Percentiles rank a stretch among this genome's conserved stretches.
Evolutionary conservation across 2,113 vertebrate species (phyloP).

Genomic region (Vidua chalybeata): DNA sequence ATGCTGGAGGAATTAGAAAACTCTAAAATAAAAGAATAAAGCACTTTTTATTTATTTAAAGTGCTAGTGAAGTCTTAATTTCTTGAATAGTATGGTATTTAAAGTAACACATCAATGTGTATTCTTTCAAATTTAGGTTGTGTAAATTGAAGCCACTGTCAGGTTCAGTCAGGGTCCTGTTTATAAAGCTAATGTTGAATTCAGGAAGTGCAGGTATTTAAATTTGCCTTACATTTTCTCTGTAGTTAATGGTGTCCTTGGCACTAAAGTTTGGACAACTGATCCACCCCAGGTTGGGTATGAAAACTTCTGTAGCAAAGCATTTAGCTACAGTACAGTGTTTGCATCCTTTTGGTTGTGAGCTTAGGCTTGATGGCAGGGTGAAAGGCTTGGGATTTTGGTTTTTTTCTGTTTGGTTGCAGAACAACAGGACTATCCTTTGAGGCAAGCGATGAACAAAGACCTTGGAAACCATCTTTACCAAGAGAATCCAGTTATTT

Average conservation of each 20-base stretch:
- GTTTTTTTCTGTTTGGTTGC: background rate
- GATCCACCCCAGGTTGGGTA: background rate
- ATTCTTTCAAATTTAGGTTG: background rate
- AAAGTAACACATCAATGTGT: background rate
- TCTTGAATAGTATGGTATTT: background rate
- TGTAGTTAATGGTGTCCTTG: background rate
- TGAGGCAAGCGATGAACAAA: background rate
- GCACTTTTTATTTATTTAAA: conserved; percentile 1
- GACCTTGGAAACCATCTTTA: background rate
- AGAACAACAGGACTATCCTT: background rate
- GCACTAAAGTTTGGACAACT: background rate
- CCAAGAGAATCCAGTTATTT: background rate
- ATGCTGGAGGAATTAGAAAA: background rate
- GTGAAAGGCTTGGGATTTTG: background rate
- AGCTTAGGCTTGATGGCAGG: background rate
- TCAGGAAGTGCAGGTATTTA: background rate
- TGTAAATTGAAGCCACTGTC: background rate
- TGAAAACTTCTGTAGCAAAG: background rate
- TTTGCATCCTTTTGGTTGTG: background rate
- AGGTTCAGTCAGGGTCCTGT: background rate
- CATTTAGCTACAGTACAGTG: background rate
- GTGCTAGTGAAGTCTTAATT: background rate
- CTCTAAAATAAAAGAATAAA: background rate
- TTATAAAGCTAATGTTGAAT: background rate
- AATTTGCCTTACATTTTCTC: background rate